These are phyloP conservation scores for Meandrusa payeni DNA, from an alignment of 2,888 invertebrate genomes.

Conservation along the genomic window DNA sequence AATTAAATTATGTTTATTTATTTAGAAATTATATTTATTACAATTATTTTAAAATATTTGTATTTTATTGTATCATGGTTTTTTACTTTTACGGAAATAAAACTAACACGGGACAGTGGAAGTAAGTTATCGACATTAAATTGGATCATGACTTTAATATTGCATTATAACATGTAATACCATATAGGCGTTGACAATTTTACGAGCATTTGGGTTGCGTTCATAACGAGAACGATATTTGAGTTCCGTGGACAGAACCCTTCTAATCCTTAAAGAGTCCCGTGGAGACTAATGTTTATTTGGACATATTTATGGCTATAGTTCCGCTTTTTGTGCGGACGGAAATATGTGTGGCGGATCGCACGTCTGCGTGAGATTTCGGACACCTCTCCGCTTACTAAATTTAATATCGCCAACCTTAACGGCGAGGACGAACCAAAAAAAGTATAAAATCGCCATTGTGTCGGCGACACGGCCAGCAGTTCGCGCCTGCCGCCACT, in stretches of 20 bases:
- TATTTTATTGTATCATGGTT: no score
- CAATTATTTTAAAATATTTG: no score
- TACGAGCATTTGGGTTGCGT: no score
- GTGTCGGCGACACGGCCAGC: conserved; percentile 77
- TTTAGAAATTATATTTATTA: no score
- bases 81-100: no score
- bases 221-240: no score
- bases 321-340: conserved; percentile 79
- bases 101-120: no score
- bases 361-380: conserved; percentile 81
- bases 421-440: conserved; percentile 67
- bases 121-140: no score
- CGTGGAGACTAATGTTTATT: conserved; percentile 77
- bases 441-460: conserved; percentile 77
- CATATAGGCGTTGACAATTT: no score
- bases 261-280: conserved; percentile 56
- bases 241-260: conserved; percentile 49
- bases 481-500: conserved; percentile 79
- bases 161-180: no score
- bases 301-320: conserved; percentile 82
- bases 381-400: conserved; percentile 81
- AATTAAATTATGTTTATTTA: no score
- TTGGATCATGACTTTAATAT: no score
- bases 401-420: conserved; percentile 79
- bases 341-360: conserved; percentile 82